phyloP scores from a whole-genome alignment of 2,888 invertebrate genomes.

The Antitype chi region DNA sequence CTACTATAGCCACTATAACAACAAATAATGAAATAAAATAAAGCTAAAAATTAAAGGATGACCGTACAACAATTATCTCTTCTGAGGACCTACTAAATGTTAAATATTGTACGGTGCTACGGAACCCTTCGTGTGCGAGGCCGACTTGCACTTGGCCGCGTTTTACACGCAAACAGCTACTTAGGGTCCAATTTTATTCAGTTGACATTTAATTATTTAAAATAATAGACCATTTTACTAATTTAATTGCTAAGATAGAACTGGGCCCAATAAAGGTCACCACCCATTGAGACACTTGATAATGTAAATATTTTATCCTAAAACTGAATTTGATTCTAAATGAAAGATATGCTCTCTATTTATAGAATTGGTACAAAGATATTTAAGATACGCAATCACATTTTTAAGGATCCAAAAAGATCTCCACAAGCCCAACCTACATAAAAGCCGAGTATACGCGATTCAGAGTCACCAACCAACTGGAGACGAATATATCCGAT shows the following conservation, averaged over 20 bases:
- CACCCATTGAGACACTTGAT: neutral
- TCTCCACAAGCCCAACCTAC: neutral
- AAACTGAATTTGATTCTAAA: constrained; percentile 7
- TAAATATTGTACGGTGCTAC: no score
- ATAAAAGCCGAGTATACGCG: no score
- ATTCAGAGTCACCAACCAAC: neutral
- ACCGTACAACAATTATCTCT: no score
- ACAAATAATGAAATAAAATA: no score
- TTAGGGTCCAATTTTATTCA: neutral
- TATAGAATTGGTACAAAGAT: neutral
- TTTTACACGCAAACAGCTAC: no score
- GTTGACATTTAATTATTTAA: constrained; percentile 13
- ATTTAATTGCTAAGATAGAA: constrained; percentile 4
- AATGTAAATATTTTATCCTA: constrained; percentile 23
- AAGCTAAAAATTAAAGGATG: no score
- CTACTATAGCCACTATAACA: no score
- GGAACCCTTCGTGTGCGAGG: no score
- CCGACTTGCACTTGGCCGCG: no score
- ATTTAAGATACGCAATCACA: neutral
- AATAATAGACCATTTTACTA: constrained; percentile 15
- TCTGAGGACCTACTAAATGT: no score
- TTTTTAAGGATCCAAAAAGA: no score
- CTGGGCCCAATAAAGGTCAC: neutral
- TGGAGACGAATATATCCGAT: neutral
- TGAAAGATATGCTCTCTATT: neutral